These are phyloP conservation scores for Odontomachus brunneus DNA, from an alignment of 1,140 invertebrate genomes.

Conservation along the genomic window DNA sequence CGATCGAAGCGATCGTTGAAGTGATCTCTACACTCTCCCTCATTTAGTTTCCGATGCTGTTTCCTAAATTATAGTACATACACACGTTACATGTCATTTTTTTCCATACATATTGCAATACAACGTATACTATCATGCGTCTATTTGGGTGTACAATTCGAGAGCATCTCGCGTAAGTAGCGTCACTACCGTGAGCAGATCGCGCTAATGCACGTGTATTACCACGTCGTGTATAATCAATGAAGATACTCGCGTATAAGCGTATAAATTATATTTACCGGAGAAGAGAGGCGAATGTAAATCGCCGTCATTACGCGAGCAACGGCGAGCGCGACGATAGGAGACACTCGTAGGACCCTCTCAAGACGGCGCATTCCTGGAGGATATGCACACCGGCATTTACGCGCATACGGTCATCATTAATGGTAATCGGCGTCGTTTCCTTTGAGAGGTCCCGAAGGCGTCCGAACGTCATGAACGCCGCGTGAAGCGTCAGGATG, in stretches of 20 bases:
- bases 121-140: background rate
- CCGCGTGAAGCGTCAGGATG: slow-evolving; percentile 45
- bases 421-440: slow-evolving; percentile 79
- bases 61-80: no score
- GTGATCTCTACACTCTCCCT: no score
- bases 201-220: slow-evolving; percentile 20
- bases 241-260: slow-evolving; percentile 42
- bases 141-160: background rate
- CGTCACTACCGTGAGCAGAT: background rate
- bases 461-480: slow-evolving; percentile 35
- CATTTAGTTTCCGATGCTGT: no score
- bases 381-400: slow-evolving; percentile 45
- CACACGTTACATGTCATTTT: background rate
- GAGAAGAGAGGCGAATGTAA: slow-evolving; percentile 33
- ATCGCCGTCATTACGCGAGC: slow-evolving; percentile 31
- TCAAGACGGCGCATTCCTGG: slow-evolving; percentile 25
- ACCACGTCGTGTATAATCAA: slow-evolving; percentile 26
- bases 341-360: slow-evolving; percentile 2
- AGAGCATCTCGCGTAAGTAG: background rate
- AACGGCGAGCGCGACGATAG: background rate
- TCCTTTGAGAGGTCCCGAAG: slow-evolving; percentile 73
- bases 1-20: no score
- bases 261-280: slow-evolving; percentile 31
- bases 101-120: background rate
- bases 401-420: slow-evolving; percentile 77